phyloP scores from a whole-genome alignment of 1,140 invertebrate genomes.

The Aphelenchoides avenae region DNA sequence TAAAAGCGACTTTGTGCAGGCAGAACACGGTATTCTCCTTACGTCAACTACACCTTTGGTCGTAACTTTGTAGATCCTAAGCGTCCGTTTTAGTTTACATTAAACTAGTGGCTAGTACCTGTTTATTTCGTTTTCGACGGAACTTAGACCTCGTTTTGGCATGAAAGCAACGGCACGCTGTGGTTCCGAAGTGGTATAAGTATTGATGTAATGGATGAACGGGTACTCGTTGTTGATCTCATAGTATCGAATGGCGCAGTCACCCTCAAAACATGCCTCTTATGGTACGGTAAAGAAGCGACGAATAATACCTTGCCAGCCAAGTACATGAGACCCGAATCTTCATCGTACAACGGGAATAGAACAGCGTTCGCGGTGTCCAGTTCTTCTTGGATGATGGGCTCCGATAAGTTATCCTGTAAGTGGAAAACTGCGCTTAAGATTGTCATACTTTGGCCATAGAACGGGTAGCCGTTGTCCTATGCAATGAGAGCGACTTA shows the following conservation, averaged over 20 bases:
- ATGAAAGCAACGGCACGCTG: constrained; percentile 85
- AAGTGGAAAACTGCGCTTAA: constrained; percentile 63
- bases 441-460: too few relatives aligned
- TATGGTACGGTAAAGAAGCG: too few relatives aligned
- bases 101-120: too few relatives aligned
- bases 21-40: neutral
- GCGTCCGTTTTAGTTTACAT: neutral
- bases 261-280: too few relatives aligned
- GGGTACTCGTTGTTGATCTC: constrained; percentile 79
- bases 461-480: too few relatives aligned
- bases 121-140: constrained; percentile 61
- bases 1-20: constrained; percentile 65
- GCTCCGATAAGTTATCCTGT: constrained; percentile 70
- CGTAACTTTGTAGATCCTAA: constrained; percentile 90
- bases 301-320: constrained; percentile 98
- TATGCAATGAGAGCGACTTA: constrained; percentile 39
- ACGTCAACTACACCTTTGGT: constrained; percentile 90
- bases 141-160: constrained; percentile 84
- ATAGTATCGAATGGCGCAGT: constrained; percentile 89
- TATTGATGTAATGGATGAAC: constrained; percentile 81
- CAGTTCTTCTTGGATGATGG: constrained; percentile 75
- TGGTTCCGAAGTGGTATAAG: constrained; percentile 87
- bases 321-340: constrained; percentile 84
- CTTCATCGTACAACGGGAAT: constrained; percentile 85
- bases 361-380: constrained; percentile 86